Evolutionary conservation across 2,797 vertebrate species (phyloP).

Genomic region (Parambassis ranga): DNA sequence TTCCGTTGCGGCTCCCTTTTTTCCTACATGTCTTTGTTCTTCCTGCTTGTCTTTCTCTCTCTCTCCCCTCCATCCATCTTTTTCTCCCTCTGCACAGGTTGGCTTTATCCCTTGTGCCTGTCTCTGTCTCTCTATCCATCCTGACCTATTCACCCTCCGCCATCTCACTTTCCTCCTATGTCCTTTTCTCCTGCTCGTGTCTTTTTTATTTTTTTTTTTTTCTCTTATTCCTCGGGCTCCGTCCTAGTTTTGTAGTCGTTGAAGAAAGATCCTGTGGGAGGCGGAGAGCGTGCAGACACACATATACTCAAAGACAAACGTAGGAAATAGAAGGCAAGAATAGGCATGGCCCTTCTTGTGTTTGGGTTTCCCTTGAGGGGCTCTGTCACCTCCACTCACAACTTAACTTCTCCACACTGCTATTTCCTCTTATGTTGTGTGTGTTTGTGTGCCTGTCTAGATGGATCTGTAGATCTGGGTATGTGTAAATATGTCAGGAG

Average conservation of each 20-base stretch:
- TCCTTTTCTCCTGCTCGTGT: constrained; percentile 21
- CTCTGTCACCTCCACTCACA: constrained; percentile 55
- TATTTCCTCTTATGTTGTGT: constrained; percentile 13
- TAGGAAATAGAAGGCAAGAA: constrained; percentile 45
- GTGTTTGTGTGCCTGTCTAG: not conserved
- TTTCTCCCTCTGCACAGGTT: constrained; percentile 10
- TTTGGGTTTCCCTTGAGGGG: constrained; percentile 36
- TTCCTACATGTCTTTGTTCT: not conserved
- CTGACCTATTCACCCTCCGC: constrained; percentile 36
- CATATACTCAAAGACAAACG: not conserved
- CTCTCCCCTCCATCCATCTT: constrained; percentile 18
- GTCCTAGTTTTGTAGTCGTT: constrained; percentile 72
- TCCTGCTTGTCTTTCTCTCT: not conserved
- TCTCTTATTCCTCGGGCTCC: constrained; percentile 39
- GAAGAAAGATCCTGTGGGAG: constrained; percentile 70
- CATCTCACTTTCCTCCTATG: constrained; percentile 32
- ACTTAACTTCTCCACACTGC: constrained; percentile 24
- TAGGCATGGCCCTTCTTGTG: constrained; percentile 48
- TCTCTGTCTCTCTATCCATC: constrained; percentile 12
- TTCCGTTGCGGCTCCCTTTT: not conserved
- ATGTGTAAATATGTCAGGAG: not conserved
- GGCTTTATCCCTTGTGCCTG: constrained; percentile 18
- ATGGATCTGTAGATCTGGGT: not conserved
- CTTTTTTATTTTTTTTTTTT: constrained; percentile 3
- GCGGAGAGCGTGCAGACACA: not conserved